Percentiles rank a stretch among this genome's conserved stretches.
phyloP scores from a whole-genome alignment of 2,888 invertebrate species.

The Molanna angustata region DNA sequence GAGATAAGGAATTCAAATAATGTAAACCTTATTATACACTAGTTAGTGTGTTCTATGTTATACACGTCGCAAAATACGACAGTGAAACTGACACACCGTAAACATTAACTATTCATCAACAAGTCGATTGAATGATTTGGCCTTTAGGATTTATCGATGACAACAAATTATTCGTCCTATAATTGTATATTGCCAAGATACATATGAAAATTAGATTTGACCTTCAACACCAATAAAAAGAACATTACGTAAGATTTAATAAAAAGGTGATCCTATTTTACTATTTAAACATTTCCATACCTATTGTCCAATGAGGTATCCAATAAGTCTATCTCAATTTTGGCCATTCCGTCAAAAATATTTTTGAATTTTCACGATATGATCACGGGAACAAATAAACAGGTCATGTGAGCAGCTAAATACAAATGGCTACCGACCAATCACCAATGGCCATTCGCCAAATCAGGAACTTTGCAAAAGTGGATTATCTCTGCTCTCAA shows the following conservation, averaged over 20 bases:
- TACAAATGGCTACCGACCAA: conserved; percentile 17
- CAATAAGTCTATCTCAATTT: conserved; percentile 57
- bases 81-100: no score
- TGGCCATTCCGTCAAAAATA: conserved; percentile 46
- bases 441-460: conserved; percentile 11
- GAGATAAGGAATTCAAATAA: background rate
- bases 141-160: no score
- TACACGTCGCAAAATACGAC: no score
- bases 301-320: conserved; percentile 62
- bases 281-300: conserved; percentile 42
- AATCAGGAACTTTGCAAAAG: no score
- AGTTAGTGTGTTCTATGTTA: no score
- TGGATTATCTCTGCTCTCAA: no score
- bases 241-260: conserved; percentile 21
- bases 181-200: no score
- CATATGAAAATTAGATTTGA: no score
- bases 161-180: no score
- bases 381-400: conserved; percentile 72
- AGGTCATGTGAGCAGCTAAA: conserved; percentile 61
- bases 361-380: conserved; percentile 65
- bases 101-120: no score
- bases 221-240: conserved; percentile 22
- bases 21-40: no score
- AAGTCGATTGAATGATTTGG: no score
- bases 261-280: background rate